Evolutionary conservation across 1,140 invertebrate species (phyloP).

Genomic region (Riptortus pedestris): DNA sequence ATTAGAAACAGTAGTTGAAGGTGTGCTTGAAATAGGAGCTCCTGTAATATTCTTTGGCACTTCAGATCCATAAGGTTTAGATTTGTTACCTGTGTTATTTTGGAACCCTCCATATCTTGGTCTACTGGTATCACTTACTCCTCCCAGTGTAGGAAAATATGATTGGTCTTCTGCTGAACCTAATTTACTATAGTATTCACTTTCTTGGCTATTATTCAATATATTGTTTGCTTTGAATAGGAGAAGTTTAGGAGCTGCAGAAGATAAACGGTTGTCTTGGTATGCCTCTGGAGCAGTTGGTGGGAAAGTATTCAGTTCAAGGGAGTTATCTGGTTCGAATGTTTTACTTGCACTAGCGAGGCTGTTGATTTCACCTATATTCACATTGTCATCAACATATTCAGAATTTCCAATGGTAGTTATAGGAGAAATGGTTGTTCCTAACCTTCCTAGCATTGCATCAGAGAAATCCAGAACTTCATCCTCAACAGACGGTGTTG

Average conservation of each 20-base stretch:
- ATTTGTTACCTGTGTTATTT: conserved; percentile 39
- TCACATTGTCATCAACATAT: conserved; percentile 11
- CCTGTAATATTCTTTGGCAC: conserved; percentile 32
- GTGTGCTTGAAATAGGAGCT: conserved; percentile 17
- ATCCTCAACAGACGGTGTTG: conserved; percentile 36
- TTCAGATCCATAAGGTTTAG: conserved; percentile 36
- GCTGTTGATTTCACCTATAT: conserved; percentile 24
- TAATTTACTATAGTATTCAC: conserved; percentile 11
- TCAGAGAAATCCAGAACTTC: conserved; percentile 67
- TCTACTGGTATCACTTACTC: conserved; percentile 35
- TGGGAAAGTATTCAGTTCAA: conserved; percentile 9
- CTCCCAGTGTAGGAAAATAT: conserved; percentile 38
- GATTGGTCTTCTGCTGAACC: conserved; percentile 34
- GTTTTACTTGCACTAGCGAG: neutral
- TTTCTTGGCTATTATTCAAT: neutral
- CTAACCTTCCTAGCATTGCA: conserved; percentile 37
- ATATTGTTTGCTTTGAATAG: conserved; percentile 26
- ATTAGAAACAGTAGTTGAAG: neutral
- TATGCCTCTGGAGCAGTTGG: neutral
- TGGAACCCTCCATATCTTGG: conserved; percentile 43
- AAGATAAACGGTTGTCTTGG: conserved; percentile 6
- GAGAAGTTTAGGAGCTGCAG: conserved; percentile 22
- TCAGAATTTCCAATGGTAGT: neutral
- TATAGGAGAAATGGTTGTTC: conserved; percentile 6
- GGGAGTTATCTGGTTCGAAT: conserved; percentile 21